phyloP scores from a whole-genome alignment of 2,888 invertebrate genomes.

The Phalangium opilio region DNA sequence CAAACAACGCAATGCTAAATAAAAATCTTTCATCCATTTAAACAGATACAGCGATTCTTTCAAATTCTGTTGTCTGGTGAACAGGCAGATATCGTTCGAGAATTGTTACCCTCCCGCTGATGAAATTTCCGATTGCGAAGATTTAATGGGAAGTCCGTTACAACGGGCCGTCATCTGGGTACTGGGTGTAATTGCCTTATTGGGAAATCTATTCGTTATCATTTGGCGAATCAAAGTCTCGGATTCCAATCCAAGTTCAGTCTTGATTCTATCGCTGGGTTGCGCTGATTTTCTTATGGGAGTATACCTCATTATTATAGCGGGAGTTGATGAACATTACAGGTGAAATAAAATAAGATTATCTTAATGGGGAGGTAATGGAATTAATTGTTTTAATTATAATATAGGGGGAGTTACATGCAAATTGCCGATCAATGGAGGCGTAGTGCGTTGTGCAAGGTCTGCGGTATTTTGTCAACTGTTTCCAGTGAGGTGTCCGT shows the following conservation, averaged over 20 bases:
- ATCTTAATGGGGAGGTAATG: too few species aligned
- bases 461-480: conserved; percentile 24
- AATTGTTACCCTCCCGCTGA: conserved; percentile 29
- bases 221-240: conserved; percentile 30
- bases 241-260: background rate
- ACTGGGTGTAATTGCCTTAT: conserved; percentile 29
- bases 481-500: conserved; percentile 33
- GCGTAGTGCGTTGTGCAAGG: conserved; percentile 21
- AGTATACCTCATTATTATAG: conserved; percentile 26
- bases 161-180: conserved; percentile 32
- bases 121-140: conserved; percentile 33
- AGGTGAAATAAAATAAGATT: too few species aligned
- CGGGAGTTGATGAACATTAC: conserved; percentile 24
- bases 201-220: conserved; percentile 32
- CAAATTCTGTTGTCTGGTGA: conserved; percentile 33
- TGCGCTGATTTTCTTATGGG: conserved; percentile 26
- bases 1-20: too few species aligned
- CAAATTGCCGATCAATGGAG: conserved; percentile 24
- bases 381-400: background rate
- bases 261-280: background rate
- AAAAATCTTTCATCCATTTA: too few species aligned
- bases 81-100: conserved; percentile 20
- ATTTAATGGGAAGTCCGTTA: conserved; percentile 32
- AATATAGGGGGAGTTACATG: conserved; percentile 22
- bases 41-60: conserved; percentile 31